phyloP scores from a whole-genome alignment of 2,888 invertebrate species.

The Eupithecia insigniata region DNA sequence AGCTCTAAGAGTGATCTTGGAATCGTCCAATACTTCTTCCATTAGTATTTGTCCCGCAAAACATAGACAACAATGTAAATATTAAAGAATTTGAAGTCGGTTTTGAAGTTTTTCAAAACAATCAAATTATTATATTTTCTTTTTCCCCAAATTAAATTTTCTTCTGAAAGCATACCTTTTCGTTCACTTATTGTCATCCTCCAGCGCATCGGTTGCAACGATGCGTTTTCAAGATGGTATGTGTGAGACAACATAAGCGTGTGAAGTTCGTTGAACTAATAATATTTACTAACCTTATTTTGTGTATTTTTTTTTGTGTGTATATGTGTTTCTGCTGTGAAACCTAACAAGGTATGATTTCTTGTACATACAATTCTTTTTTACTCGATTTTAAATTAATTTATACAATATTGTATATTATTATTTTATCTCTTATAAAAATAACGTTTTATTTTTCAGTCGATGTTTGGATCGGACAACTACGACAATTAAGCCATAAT shows the following conservation, averaged over 20 bases:
- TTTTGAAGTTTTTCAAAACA: too few species aligned
- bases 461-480: conserved; percentile 79
- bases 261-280: neutral
- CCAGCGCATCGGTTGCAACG: neutral
- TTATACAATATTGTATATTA: conserved; percentile 7
- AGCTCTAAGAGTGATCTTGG: too few species aligned
- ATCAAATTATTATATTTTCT: too few species aligned
- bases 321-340: conserved; percentile 29
- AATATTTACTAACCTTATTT: neutral
- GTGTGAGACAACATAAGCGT: neutral
- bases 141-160: too few species aligned
- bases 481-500: conserved; percentile 58
- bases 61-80: too few species aligned
- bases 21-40: too few species aligned
- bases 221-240: neutral
- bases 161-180: too few species aligned
- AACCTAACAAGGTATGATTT: conserved; percentile 38
- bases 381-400: conserved; percentile 11
- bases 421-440: conserved; percentile 23
- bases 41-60: too few species aligned
- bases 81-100: too few species aligned
- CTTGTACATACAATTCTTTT: conserved; percentile 10
- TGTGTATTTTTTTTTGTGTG: conserved; percentile 22
- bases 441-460: conserved; percentile 69
- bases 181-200: too few species aligned